Base-by-base conservation (phyloP, 2,888 invertebrate genomes). In the Willowsia nigromaculata region DNA sequence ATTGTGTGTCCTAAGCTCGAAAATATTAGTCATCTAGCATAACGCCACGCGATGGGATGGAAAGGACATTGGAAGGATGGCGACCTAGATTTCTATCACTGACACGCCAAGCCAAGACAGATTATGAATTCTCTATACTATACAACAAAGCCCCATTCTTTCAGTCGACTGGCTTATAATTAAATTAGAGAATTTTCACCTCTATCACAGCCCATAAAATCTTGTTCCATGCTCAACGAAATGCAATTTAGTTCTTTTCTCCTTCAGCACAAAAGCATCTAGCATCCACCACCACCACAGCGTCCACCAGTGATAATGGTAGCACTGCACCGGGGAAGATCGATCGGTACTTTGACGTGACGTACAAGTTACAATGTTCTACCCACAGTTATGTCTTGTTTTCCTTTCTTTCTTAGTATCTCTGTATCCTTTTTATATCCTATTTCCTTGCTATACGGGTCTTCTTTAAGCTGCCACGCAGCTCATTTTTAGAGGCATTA, bases 111-210 rank as follows among this genome's bases (percentile, higher is more conserved):
- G 62, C 59, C 43, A 81, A 59, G 85, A 76, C 59, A 85, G 59
- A 85, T 74, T 85, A 85, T 85, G 76, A 85, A 62, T 85, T 76
- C 47, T 62, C 76, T 62, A 65, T 68, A 74, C 30, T 59, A 85
- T 30, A 47, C 74, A 74, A 74, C 47, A 78, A 85, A 89, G 81
- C 85, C 85, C 81, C 89, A 89, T 85, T 85, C 89, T 74, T 81
- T 85, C 85, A 89, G 65, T 85, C 85, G 56, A 81, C 56, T 89
- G 81, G 76, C 76, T 85, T 85, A 71, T 89, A 89, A 89, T 89
- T 89, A 89, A 85, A 89, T 89, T 89, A 89, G 85, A 85, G 85
- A 80, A 89, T 89, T 89, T 89, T 89, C 89, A 89, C 89, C 89
- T 89, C 89, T 56, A 89, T 74, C 74, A 53, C 85, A 85, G 76